Base-by-base conservation (phyloP, 2,797 vertebrate species). In the Gymnocypris eckloni region DNA sequence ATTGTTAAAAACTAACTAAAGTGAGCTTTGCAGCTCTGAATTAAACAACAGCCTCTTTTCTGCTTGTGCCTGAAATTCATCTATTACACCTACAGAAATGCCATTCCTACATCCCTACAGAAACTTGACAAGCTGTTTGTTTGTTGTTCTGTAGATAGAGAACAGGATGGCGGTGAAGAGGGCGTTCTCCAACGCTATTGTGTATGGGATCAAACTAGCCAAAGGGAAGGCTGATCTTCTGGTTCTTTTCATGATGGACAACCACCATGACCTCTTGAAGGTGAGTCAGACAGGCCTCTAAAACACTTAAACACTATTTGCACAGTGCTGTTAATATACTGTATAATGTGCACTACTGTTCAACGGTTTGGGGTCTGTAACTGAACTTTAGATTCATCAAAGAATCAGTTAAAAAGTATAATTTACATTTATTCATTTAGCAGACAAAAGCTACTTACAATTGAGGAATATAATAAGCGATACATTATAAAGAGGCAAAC, bases 91-190 rank as follows among this genome's bases (percentile, higher is more conserved):
- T 79, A 48, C 76, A 71, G 45, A 52, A 85, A 85, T 79, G 11
- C 6, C 66, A 33, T 78, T 84, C 75, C 73, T 33, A 71, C 75
- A 85, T 56, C 71, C 15, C 2, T 37, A 33, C 61, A 28, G 82
- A 69, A 48, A 50, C 13, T 28, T 69, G 11, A 76, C 71, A 25
- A 28, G 28, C 61, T 73, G 48, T 75, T 71, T 71, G 45, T 71
- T 61, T 78, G 43, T 69, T 79, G 15, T 72, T 76, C 79, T 78
- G 75, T 83, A 99, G 98, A 95, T 97, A 67, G 98, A 99, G 89
- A 99, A 99, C 94, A 94, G 97, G 88, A 99, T 99, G 98, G 96
- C 97, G 11, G 97, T 99, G 92, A 99, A 98, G 93, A 96, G 98
- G 91, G 96, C 95, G 0, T 99, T 99, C 88, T 97, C 97, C 37